Percentiles rank a stretch among this genome's conserved stretches.
Conservation (phyloP, 1,140 invertebrate species). For the Penaeus japonicus region DNA sequence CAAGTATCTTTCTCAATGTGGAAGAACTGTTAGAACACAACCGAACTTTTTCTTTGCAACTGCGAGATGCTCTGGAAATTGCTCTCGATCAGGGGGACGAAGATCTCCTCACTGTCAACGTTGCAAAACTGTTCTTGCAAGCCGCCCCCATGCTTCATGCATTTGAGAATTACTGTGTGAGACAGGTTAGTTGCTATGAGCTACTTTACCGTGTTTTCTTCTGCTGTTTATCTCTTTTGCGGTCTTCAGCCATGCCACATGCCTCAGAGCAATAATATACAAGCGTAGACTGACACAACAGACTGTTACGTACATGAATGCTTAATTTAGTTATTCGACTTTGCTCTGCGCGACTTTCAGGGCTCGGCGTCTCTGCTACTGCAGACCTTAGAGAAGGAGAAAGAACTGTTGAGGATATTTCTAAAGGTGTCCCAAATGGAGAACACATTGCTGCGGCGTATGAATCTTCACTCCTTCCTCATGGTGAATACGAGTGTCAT, state of each 20-base stretch:
- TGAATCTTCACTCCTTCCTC: slow-evolving; percentile 96
- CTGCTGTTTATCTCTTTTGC: not conserved
- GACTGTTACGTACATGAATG: slow-evolving; percentile 58
- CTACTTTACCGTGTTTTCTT: not conserved
- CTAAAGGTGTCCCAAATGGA: slow-evolving; percentile 96
- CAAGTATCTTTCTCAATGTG: slow-evolving; percentile 88
- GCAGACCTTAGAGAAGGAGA: slow-evolving; percentile 92
- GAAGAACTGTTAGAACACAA: slow-evolving; percentile 92
- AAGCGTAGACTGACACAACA: not conserved
- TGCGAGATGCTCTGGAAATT: slow-evolving; percentile 87
- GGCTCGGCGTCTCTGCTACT: slow-evolving; percentile 87
- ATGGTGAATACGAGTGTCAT: slow-evolving; percentile 75
- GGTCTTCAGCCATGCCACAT: not conserved
- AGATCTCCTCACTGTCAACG: slow-evolving; percentile 87
- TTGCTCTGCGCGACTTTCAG: slow-evolving; percentile 66
- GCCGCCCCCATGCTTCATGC: slow-evolving; percentile 88
- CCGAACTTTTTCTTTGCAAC: slow-evolving; percentile 81
- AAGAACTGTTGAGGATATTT: slow-evolving; percentile 92
- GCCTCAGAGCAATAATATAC: slow-evolving; percentile 63
- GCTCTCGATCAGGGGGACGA: slow-evolving; percentile 79
- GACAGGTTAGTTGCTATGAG: slow-evolving; percentile 68
- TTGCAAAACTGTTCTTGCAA: slow-evolving; percentile 88
- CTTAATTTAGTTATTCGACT: slow-evolving; percentile 59
- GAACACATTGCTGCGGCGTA: slow-evolving; percentile 87
- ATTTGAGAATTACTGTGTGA: slow-evolving; percentile 90